A percentile compares a stretch with the other conserved stretches of the same genome.
Conservation (phyloP, 2,113 vertebrate genomes). For the Actenoides hombroni region DNA sequence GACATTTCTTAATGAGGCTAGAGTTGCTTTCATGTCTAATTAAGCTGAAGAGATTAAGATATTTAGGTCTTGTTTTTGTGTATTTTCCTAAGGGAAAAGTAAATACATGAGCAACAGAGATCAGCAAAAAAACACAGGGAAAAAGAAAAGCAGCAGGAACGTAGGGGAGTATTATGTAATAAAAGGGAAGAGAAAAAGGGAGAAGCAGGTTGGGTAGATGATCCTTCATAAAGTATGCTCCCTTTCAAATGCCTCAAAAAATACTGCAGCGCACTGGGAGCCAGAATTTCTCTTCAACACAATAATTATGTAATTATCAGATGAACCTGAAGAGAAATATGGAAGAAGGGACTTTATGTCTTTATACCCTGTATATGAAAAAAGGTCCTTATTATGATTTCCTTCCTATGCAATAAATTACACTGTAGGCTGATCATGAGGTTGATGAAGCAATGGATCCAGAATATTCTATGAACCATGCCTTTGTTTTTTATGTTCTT, state of each 20-base stretch:
- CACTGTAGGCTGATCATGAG: not conserved
- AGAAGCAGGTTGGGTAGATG: not conserved
- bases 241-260: not conserved
- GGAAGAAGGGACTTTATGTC: not conserved
- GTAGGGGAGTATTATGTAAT: not conserved
- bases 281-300: not conserved
- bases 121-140: constrained; percentile 45
- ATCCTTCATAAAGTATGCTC: not conserved
- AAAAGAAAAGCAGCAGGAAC: not conserved
- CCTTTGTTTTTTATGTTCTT: not conserved
- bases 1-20: constrained; percentile 38
- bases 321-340: not conserved
- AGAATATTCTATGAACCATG: not conserved
- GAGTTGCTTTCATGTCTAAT: constrained; percentile 56
- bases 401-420: not conserved
- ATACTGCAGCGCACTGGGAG: not conserved
- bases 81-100: constrained; percentile 26
- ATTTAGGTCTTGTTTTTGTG: constrained; percentile 22
- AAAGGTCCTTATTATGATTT: not conserved
- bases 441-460: not conserved
- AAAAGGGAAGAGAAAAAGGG: not conserved
- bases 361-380: not conserved
- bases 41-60: constrained; percentile 55
- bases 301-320: not conserved
- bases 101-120: constrained; percentile 19